Evolutionary conservation across 2,797 vertebrate genomes (phyloP).

Genomic region (Thaleichthys pacificus): DNA sequence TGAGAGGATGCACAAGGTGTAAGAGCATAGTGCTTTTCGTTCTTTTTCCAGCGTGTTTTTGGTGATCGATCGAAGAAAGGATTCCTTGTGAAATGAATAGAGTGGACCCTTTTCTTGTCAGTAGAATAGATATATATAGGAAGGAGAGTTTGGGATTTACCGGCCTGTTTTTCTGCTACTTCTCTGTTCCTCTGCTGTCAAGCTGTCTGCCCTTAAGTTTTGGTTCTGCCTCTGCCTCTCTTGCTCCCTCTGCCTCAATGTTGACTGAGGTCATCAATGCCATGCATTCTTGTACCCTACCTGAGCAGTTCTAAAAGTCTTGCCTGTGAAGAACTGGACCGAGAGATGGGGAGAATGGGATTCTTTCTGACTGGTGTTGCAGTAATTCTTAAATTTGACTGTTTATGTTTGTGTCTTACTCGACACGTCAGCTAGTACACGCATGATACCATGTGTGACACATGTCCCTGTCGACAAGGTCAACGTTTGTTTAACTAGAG

Average conservation of each 20-base stretch:
- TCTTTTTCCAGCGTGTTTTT: conserved; percentile 3
- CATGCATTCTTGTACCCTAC: conserved; percentile 43
- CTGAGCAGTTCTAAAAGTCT: conserved; percentile 34
- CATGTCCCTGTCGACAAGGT: conserved; percentile 40
- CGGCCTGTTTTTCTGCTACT: conserved; percentile 4
- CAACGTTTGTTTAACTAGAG: conserved; percentile 55
- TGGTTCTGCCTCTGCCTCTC: conserved; percentile 28
- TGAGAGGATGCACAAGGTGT: neutral
- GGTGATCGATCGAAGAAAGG: neutral
- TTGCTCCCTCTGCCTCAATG: conserved; percentile 42
- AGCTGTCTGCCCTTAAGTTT: conserved; percentile 15
- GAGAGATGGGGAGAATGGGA: conserved; percentile 27
- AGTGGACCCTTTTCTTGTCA: neutral
- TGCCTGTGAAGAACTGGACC: conserved; percentile 41
- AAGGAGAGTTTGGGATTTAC: conserved; percentile 43
- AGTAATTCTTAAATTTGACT: neutral
- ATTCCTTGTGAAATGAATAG: neutral
- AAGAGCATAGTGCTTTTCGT: neutral
- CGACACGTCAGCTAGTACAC: conserved; percentile 27
- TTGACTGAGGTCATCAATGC: conserved; percentile 63
- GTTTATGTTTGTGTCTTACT: conserved; percentile 3
- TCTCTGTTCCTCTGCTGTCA: conserved; percentile 15
- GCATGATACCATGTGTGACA: conserved; percentile 15
- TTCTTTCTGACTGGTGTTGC: conserved; percentile 24
- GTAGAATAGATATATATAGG: neutral